Evolutionary conservation across 2,888 invertebrate genomes (phyloP), one percentile per base, ranked within the genome.

Genomic region (Leptogaster cylindrica): DNA sequence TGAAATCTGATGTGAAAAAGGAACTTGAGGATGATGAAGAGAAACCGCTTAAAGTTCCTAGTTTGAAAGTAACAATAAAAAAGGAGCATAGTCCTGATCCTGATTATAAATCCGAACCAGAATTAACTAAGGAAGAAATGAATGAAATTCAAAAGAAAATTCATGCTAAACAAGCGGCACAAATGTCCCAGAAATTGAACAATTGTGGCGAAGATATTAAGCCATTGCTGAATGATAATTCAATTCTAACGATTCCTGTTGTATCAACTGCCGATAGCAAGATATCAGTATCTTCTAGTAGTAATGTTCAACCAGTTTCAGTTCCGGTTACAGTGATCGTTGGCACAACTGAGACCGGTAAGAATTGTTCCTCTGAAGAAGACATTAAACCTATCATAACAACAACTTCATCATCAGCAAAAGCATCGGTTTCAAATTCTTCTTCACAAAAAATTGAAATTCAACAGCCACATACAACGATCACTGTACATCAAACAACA

Each of bases 311-410:
- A 25, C 51, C 65, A 6, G 61, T 68, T 7, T 69, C 69, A 6
- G 68, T 72, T 6, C 73, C 73, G 2, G 71, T 73, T 5, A 71
- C 72, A 3, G 73, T 73, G 12, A 73, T 73, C 39, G 70, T 73
- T 10, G 71, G 51, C 27, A 48, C 67, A 6, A 8, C 71, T 2
- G 65, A 65, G 14, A 16, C 39, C 14, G 23, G 18, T 18, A 52
- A 25, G 23, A 41, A 27, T 14, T 18, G 27, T 6, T 63, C 66
- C n/a, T 27, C 63, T 27, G 58, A 66, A 5, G 64, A 63, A 14
- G 64, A 66, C 18, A 46, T 63, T 18, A 68, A 65, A 36, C 61
- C 67, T 8, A 41, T 67, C 14, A 61, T 67, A 27, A 25, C 36
- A 4, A 48, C 64, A 10, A 23, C 63, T 3, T 44, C 44, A 14